These are phyloP conservation scores for Netelia inedita DNA, from an alignment of 2,888 invertebrate species.

Conservation along the genomic window DNA sequence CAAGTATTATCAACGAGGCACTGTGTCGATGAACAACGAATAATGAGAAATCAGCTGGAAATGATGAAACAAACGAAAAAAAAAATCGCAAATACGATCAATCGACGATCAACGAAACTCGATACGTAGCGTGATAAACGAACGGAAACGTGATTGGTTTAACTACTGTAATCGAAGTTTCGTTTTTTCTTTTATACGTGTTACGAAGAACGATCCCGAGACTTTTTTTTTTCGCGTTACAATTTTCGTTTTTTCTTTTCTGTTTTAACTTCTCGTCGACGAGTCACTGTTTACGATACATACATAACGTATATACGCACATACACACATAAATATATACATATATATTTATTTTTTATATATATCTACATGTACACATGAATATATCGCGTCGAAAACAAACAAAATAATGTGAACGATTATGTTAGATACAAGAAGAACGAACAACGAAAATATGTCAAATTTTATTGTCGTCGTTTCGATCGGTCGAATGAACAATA, in stretches of 20 bases:
- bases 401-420: not conserved
- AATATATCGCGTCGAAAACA: not conserved
- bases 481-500: too few relatives aligned
- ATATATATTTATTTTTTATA: not conserved
- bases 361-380: not conserved
- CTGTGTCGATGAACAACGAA: too few relatives aligned
- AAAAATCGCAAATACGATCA: too few relatives aligned
- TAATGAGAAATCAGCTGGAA: too few relatives aligned
- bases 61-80: too few relatives aligned
- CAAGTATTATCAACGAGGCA: too few relatives aligned
- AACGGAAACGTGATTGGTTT: too few relatives aligned
- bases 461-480: too few relatives aligned
- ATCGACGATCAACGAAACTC: too few relatives aligned
- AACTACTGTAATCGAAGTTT: too few relatives aligned
- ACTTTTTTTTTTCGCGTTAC: not conserved
- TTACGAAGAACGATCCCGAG: conserved; percentile 25
- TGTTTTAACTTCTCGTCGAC: conserved; percentile 17
- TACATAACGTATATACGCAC: conserved; percentile 14
- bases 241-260: not conserved
- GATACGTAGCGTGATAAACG: too few relatives aligned
- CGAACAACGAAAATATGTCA: too few relatives aligned
- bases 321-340: not conserved
- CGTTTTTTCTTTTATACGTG: not conserved
- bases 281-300: conserved; percentile 22
- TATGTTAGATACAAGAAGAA: not conserved